phyloP scores from a whole-genome alignment of 2,888 invertebrate genomes.

The Drosophila fulvimacula region DNA sequence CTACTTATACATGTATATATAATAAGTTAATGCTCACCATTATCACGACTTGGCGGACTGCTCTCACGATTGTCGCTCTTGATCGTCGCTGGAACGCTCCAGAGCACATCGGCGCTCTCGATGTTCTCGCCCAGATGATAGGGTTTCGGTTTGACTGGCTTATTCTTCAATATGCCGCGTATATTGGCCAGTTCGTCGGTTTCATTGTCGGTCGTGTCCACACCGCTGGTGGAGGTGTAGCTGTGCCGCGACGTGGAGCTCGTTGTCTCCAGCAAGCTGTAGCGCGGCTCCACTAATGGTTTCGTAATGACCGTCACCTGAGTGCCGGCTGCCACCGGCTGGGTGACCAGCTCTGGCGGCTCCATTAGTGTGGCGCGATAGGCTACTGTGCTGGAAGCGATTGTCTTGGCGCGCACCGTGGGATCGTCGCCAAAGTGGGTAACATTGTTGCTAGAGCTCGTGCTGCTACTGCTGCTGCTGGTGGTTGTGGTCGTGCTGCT shows the following conservation, averaged over 20 bases:
- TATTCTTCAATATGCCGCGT: conserved; percentile 90
- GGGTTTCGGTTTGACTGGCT: conserved; percentile 90
- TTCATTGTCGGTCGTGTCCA: conserved; percentile 81
- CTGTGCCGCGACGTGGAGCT: conserved; percentile 69
- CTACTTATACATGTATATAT: too few relatives aligned
- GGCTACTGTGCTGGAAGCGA: conserved; percentile 72
- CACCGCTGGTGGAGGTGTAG: conserved; percentile 81
- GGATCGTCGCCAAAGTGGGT: conserved; percentile 88
- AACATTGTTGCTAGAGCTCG: conserved; percentile 28
- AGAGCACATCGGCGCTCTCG: conserved; percentile 84
- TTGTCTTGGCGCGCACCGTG: conserved; percentile 52
- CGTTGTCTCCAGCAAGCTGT: conserved; percentile 59
- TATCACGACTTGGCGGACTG: conserved; percentile 46
- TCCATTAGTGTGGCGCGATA: conserved; percentile 76
- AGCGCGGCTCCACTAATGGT: conserved; percentile 55
- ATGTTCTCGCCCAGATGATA: conserved; percentile 90
- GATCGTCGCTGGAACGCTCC: conserved; percentile 85
- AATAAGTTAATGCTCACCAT: conserved; percentile 43
- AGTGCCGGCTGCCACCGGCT: conserved; percentile 40
- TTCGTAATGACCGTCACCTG: conserved; percentile 81
- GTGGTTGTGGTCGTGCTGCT: conserved; percentile 39
- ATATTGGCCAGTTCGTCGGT: conserved; percentile 86
- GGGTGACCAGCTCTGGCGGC: conserved; percentile 59
- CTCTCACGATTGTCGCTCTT: conserved; percentile 77
- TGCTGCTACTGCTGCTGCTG: conserved; percentile 38